These are phyloP conservation scores for Cacatua alba DNA, from an alignment of 2,113 vertebrate species.

Conservation along the genomic window DNA sequence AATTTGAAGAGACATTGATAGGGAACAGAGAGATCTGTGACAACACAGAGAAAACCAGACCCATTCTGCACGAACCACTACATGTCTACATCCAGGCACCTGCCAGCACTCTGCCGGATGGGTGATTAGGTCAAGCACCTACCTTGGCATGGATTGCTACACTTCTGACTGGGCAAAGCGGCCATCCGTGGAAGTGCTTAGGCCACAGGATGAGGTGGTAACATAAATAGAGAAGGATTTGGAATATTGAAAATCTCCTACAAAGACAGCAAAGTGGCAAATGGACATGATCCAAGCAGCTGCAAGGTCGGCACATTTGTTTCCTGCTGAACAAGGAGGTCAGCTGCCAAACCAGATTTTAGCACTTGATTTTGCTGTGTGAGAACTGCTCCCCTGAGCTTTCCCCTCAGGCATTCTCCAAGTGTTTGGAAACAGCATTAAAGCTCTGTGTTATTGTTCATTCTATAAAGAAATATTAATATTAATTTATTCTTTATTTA, in stretches of 20 bases:
- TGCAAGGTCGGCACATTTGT: neutral
- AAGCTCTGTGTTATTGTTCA: neutral
- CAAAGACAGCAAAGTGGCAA: neutral
- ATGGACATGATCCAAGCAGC: neutral
- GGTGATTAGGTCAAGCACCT: rapidly evolving
- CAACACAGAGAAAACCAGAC: neutral
- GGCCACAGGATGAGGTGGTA: neutral
- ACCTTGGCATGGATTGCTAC: rapidly evolving
- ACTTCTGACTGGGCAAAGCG: neutral
- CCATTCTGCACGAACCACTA: rapidly evolving
- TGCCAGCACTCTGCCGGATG: neutral
- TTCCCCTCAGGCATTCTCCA: neutral
- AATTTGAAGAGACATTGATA: neutral
- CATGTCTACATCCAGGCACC: neutral
- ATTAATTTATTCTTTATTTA: neutral
- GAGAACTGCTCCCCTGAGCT: neutral
- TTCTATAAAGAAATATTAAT: neutral
- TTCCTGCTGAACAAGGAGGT: neutral
- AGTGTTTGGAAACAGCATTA: neutral
- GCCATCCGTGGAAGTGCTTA: rapidly evolving
- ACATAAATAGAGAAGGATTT: neutral
- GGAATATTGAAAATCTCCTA: neutral
- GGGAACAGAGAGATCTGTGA: neutral
- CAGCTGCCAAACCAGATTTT: neutral
- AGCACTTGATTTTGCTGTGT: neutral